phyloP scores from a whole-genome alignment of 2,113 vertebrate species.

The Indri indri region DNA sequence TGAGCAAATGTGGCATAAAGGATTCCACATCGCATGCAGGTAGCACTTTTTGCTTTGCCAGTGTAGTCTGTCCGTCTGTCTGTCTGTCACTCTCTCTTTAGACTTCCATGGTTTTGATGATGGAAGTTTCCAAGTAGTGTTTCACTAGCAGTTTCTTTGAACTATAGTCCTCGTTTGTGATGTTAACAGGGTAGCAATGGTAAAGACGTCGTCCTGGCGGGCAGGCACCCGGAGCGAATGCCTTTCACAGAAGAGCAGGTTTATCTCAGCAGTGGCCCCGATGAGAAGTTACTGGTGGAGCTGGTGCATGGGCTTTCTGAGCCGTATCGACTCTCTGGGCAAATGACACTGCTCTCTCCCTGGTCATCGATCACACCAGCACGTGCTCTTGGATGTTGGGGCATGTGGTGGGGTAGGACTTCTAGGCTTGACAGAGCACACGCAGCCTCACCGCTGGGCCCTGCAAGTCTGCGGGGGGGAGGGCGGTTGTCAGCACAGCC shows the following conservation, averaged over 20 bases:
- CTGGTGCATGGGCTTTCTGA: not conserved
- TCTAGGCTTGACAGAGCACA: not conserved
- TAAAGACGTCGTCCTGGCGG: not conserved
- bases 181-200: too few species aligned
- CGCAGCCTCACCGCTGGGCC: rapidly evolving
- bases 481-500: not conserved
- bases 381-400: not conserved
- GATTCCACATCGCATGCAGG: not conserved
- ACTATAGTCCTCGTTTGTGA: not conserved
- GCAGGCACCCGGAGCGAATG: not conserved
- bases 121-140: not conserved
- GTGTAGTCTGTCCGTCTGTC: not conserved
- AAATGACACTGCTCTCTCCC: not conserved
- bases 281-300: not conserved
- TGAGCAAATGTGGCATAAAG: not conserved
- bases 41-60: not conserved
- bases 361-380: not conserved
- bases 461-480: not conserved
- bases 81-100: not conserved
- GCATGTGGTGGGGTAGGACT: not conserved
- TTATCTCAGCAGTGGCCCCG: not conserved
- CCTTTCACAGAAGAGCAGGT: not conserved
- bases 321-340: too few species aligned
- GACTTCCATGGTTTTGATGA: not conserved
- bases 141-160: not conserved